Evolutionary conservation across 2,797 vertebrate genomes (phyloP).

Genomic region (Poeciliopsis infans): DNA sequence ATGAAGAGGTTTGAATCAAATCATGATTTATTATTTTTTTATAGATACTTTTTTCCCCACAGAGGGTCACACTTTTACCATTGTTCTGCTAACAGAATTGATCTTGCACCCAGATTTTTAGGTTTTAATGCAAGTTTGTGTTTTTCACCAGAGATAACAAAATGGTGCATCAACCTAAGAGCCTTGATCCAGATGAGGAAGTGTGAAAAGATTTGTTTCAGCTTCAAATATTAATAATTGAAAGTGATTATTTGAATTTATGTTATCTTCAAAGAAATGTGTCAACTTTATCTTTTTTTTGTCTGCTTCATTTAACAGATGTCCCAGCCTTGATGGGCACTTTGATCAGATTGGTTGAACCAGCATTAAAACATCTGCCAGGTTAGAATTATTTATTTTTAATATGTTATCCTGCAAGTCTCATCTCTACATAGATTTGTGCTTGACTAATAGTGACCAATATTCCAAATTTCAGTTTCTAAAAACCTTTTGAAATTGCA

Average conservation of each 20-base stretch:
- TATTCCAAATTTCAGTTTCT: background rate
- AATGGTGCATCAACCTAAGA: background rate
- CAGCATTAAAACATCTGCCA: conserved; percentile 24
- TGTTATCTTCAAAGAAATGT: rapidly evolving
- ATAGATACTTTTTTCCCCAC: no score
- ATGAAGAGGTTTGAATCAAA: conserved; percentile 30
- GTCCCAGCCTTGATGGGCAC: conserved; percentile 47
- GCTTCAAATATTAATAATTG: background rate
- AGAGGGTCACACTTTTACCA: background rate
- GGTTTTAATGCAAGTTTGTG: background rate
- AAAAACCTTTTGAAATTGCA: background rate
- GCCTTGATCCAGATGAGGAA: background rate
- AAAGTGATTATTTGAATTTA: background rate
- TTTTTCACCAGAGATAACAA: background rate
- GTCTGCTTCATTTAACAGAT: conserved; percentile 44
- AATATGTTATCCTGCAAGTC: no score
- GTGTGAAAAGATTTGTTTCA: background rate
- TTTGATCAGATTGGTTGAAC: conserved; percentile 15
- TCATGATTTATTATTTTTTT: background rate
- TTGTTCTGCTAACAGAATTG: conserved; percentile 7
- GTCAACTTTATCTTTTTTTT: no score
- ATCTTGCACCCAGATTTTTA: rapidly evolving
- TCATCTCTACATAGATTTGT: background rate
- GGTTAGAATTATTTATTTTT: conserved; percentile 23
- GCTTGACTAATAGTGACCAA: background rate